Percentiles rank a stretch among this genome's conserved stretches.
Evolutionary conservation across 2,113 vertebrate species (phyloP).

Genomic region (Poeciliopsis retropinna): DNA sequence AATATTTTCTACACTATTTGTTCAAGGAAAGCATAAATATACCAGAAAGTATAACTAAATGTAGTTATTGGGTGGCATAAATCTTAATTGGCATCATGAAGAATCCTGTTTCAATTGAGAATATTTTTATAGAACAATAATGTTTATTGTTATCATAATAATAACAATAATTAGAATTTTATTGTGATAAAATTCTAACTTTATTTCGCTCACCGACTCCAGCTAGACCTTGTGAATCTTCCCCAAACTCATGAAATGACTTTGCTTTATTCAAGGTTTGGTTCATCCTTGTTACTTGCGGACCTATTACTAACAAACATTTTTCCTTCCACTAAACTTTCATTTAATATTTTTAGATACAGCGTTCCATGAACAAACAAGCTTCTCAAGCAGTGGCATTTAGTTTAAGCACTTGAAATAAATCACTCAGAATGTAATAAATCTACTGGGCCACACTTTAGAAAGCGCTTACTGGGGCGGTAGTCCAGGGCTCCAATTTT

Average conservation of each 20-base stretch:
- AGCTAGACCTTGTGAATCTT: not conserved
- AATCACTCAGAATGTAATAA: not conserved
- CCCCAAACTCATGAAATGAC: not conserved
- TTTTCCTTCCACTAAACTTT: not conserved
- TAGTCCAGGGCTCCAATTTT: no score
- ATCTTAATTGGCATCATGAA: no score
- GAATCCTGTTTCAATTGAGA: no score
- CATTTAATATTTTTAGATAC: not conserved
- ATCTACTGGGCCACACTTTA: not conserved
- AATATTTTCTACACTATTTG: no score
- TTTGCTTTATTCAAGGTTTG: not conserved
- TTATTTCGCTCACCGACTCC: not conserved
- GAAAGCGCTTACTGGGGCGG: no score
- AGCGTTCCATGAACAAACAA: not conserved
- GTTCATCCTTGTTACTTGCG: not conserved
- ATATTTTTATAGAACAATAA: no score
- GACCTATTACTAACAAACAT: not conserved
- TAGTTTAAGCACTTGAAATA: not conserved
- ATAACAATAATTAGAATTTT: no score
- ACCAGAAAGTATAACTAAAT: no score
- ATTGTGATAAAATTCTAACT: no score
- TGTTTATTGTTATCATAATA: no score
- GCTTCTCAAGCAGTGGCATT: not conserved
- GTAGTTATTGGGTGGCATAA: no score
- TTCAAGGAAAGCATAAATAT: no score